Evolutionary conservation across 2,113 vertebrate genomes (phyloP).

Genomic region (Ammodytes dubius): DNA sequence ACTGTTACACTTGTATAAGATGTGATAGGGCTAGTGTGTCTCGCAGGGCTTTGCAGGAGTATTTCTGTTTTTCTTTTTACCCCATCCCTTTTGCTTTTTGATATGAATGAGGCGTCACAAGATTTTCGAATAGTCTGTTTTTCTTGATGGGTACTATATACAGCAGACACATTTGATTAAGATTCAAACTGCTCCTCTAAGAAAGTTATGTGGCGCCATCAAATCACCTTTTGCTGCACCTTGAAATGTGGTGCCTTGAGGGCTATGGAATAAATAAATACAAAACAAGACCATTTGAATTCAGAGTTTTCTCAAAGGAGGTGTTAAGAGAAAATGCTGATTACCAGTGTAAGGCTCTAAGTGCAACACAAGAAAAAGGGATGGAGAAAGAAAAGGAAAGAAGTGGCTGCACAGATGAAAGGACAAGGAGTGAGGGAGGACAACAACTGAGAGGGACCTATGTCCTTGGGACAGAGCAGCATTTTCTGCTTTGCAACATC

Average conservation of each 20-base stretch:
- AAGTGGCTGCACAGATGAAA: slow-evolving; percentile 59
- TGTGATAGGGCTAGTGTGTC: slow-evolving; percentile 13
- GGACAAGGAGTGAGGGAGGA: not conserved
- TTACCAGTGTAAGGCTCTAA: slow-evolving; percentile 29
- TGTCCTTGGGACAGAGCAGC: slow-evolving; percentile 45
- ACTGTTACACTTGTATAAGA: slow-evolving; percentile 24
- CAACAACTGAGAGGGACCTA: slow-evolving; percentile 37
- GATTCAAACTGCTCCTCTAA: slow-evolving; percentile 45
- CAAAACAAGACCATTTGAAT: slow-evolving; percentile 66
- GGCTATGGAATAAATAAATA: slow-evolving; percentile 66
- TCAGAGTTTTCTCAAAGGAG: slow-evolving; percentile 50
- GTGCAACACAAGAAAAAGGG: slow-evolving; percentile 32
- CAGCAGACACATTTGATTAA: slow-evolving; percentile 35
- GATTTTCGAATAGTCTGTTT: slow-evolving; percentile 29
- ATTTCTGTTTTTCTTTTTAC: not conserved
- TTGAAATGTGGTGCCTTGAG: slow-evolving; percentile 24
- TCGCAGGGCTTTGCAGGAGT: slow-evolving; percentile 11
- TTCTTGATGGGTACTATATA: slow-evolving; percentile 32
- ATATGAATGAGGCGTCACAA: slow-evolving; percentile 40
- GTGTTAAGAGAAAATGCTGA: slow-evolving; percentile 62
- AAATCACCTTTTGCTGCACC: slow-evolving; percentile 61
- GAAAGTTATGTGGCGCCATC: slow-evolving; percentile 56
- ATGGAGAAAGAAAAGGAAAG: slow-evolving; percentile 10
- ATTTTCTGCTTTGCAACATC: slow-evolving; percentile 39
- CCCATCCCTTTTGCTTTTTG: slow-evolving; percentile 26